These are phyloP conservation scores for Metellina segmentata DNA, from an alignment of 2,888 invertebrate genomes.

Conservation along the genomic window DNA sequence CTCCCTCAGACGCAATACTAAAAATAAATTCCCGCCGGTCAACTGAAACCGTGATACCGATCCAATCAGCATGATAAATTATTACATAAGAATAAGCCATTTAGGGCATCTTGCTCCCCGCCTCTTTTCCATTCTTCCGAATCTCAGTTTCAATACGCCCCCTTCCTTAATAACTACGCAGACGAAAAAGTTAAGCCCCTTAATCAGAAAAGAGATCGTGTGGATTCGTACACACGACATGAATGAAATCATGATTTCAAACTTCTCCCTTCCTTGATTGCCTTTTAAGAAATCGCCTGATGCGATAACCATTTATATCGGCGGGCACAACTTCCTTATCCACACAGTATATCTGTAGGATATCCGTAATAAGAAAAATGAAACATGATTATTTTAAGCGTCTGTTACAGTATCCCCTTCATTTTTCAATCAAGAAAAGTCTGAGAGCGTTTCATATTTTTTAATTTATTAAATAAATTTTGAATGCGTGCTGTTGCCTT, in stretches of 20 bases:
- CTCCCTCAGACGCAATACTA: not conserved
- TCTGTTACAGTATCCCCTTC: conserved; percentile 23
- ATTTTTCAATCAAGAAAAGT: conserved; percentile 1
- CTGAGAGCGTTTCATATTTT: not conserved
- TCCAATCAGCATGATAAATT: not conserved
- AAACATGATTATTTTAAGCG: conserved; percentile 16
- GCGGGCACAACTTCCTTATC: not conserved
- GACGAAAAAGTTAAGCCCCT: conserved; percentile 22
- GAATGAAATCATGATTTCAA: conserved; percentile 16
- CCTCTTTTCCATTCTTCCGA: not conserved
- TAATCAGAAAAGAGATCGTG: conserved; percentile 29
- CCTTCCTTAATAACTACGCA: not conserved
- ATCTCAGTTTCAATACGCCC: not conserved
- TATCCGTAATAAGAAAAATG: not conserved
- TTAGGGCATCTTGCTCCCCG: not conserved
- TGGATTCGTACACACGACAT: not conserved
- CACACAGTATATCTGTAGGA: not conserved
- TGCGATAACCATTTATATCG: conserved; percentile 16
- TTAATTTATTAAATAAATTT: not conserved
- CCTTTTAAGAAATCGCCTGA: conserved; percentile 20
- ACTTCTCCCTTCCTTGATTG: conserved; percentile 18
- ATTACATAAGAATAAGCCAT: too few relatives aligned
- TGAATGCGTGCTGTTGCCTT: not conserved
- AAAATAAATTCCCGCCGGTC: not conserved
- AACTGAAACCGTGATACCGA: not conserved